A percentile compares a stretch with the other conserved stretches of the same genome.
Evolutionary conservation across 2,113 vertebrate genomes (phyloP).

Genomic region (Nycticryphes semicollaris): DNA sequence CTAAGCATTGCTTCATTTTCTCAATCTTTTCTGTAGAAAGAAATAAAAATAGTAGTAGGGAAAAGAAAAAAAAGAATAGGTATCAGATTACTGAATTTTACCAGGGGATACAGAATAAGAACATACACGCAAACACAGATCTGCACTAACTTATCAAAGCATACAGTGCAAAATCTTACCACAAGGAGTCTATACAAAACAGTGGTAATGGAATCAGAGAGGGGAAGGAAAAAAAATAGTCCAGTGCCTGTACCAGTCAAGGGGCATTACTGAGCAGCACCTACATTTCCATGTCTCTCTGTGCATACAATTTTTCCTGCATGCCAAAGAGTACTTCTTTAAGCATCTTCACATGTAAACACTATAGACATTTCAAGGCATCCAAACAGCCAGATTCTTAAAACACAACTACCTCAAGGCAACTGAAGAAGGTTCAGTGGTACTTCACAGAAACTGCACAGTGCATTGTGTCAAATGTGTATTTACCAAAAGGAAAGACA

Average conservation of each 20-base stretch:
- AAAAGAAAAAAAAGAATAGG: neutral
- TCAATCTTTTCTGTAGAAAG: neutral
- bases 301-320: neutral
- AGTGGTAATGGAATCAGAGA: constrained; percentile 27
- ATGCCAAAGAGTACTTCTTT: neutral
- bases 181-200: constrained; percentile 69
- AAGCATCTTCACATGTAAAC: constrained; percentile 24
- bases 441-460: neutral
- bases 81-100: neutral
- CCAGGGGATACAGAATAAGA: neutral
- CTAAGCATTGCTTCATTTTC: neutral
- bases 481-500: neutral
- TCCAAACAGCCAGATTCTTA: neutral
- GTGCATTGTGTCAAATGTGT: neutral
- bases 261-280: constrained; percentile 32
- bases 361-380: neutral
- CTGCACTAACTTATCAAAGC: neutral
- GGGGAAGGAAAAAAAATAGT: neutral
- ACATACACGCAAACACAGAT: neutral
- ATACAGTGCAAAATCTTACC: constrained; percentile 67
- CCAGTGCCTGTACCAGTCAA: neutral
- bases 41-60: neutral
- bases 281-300: neutral
- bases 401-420: constrained; percentile 1
- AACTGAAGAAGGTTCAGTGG: constrained; percentile 4